Evolutionary conservation across 2,888 invertebrate genomes (phyloP).

Genomic region (Zootermopsis nevadensis): DNA sequence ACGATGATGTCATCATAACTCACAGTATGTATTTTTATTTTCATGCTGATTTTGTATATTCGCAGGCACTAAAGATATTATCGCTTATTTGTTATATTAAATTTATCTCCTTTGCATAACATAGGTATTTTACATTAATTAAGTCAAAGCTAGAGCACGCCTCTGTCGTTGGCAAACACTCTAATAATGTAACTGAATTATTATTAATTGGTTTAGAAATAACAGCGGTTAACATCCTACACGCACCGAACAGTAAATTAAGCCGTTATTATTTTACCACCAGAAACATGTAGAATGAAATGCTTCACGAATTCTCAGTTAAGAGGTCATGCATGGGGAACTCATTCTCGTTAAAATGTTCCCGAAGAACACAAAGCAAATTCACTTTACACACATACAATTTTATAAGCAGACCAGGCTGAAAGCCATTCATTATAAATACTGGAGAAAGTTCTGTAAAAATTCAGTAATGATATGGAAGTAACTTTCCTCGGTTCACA

Average conservation of each 20-base stretch:
- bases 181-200: too few relatives aligned
- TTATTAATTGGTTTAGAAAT: neutral
- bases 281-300: neutral
- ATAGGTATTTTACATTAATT: too few relatives aligned
- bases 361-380: neutral
- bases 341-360: neutral
- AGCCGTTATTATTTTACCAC: neutral
- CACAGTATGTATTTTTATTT: too few relatives aligned
- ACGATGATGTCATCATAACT: too few relatives aligned
- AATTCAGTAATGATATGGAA: neutral
- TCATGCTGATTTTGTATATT: too few relatives aligned
- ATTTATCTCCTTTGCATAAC: too few relatives aligned
- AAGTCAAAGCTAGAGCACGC: too few relatives aligned
- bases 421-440: neutral
- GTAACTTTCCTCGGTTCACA: constrained; percentile 16
- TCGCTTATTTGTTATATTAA: too few relatives aligned
- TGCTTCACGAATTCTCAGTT: neutral
- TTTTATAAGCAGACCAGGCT: neutral
- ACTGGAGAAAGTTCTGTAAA: constrained; percentile 1
- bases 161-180: too few relatives aligned
- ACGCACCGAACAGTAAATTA: neutral
- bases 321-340: neutral
- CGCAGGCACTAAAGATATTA: too few relatives aligned
- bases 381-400: neutral
- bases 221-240: neutral